Percentiles rank a stretch among this genome's conserved stretches.
phyloP scores from a whole-genome alignment of 2,797 vertebrate species.

The Menidia menidia region DNA sequence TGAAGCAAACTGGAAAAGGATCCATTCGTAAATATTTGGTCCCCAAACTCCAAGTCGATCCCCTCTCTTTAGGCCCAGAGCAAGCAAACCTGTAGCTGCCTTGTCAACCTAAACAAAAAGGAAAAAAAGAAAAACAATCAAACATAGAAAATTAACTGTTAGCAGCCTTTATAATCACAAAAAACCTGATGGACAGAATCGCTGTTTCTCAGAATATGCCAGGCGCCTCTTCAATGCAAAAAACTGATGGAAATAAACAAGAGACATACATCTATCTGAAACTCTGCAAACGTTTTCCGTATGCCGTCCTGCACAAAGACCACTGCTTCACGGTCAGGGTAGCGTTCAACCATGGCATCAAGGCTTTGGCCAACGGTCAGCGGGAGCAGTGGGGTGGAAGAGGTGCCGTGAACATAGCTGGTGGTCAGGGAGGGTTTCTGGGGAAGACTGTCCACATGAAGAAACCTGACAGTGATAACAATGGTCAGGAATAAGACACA shows the following conservation, averaged over 20 bases:
- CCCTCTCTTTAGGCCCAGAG: conserved; percentile 85
- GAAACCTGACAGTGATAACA: conserved; percentile 63
- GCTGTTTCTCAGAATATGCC: no score
- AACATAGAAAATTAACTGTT: background rate
- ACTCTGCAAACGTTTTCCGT: conserved; percentile 85
- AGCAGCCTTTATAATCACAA: background rate
- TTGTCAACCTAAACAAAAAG: conserved; percentile 84
- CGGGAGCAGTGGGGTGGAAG: conserved; percentile 65
- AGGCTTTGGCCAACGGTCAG: conserved; percentile 86
- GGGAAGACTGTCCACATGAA: conserved; percentile 62
- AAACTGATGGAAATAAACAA: background rate
- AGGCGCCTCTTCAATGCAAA: no score
- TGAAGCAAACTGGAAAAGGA: conserved; percentile 90
- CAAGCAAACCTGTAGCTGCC: conserved; percentile 88
- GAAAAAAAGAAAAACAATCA: background rate
- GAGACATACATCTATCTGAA: conserved; percentile 86
- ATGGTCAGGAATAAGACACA: background rate
- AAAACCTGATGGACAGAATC: background rate
- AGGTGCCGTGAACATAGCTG: conserved; percentile 87
- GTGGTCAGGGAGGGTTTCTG: conserved; percentile 62
- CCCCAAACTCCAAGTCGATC: conserved; percentile 92
- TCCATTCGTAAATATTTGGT: conserved; percentile 91
- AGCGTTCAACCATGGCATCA: conserved; percentile 67
- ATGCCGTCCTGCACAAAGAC: conserved; percentile 81
- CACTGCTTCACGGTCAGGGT: conserved; percentile 86